A percentile compares a stretch with the other conserved stretches of the same genome.
phyloP scores from a whole-genome alignment of 2,113 vertebrate genomes.

The Pogonocichla stellata region DNA sequence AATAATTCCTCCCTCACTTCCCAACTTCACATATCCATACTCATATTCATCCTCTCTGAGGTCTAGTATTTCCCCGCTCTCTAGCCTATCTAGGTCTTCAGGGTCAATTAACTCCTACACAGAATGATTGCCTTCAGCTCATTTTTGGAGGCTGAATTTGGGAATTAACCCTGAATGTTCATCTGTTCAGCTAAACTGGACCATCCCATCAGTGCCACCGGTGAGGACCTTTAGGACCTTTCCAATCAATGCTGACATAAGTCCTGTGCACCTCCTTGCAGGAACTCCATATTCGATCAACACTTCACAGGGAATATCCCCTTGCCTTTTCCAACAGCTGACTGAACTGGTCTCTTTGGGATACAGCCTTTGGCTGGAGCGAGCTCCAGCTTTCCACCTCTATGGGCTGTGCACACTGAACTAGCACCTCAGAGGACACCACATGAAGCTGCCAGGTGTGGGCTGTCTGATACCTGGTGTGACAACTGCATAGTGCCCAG shows the following conservation, averaged over 20 bases:
- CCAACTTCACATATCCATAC: neutral
- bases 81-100: neutral
- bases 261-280: neutral
- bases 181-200: neutral
- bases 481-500: neutral
- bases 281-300: neutral
- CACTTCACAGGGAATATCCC: neutral
- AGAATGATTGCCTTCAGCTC: neutral
- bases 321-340: neutral
- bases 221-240: neutral
- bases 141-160: neutral
- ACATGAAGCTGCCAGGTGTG: neutral
- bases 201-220: neutral
- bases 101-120: neutral
- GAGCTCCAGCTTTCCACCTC: neutral
- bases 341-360: neutral
- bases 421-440: neutral
- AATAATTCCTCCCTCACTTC: neutral
- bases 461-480: neutral
- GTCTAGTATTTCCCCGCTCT: neutral
- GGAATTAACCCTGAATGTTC: neutral
- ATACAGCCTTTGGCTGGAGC: neutral
- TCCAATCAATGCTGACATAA: neutral
- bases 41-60: neutral
- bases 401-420: accelerated